These are phyloP conservation scores for Anguilla marmorata DNA, from an alignment of 2,797 vertebrate species.

Conservation along the genomic window DNA sequence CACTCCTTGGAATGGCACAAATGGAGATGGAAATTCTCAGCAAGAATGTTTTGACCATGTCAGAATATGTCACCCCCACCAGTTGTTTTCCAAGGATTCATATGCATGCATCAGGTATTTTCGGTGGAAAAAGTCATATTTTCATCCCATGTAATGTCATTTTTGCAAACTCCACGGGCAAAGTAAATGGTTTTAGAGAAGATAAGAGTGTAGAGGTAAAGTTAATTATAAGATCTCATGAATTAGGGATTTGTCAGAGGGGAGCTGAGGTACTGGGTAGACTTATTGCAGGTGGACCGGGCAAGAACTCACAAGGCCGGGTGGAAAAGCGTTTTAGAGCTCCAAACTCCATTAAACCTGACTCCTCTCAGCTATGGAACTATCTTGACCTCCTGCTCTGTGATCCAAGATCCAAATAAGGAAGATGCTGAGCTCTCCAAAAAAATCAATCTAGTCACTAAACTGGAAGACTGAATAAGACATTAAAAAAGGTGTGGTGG, in stretches of 20 bases:
- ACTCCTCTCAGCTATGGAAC: not conserved
- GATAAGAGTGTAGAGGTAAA: not conserved
- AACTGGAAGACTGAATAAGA: not conserved
- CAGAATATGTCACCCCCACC: not conserved
- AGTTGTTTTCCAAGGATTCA: not conserved
- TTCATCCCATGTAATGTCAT: not conserved
- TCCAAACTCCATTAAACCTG: slow-evolving; percentile 1
- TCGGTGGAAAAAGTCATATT: not conserved
- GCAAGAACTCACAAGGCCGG: not conserved
- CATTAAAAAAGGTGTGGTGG: not conserved
- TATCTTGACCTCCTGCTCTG: not conserved
- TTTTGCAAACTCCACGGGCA: not conserved
- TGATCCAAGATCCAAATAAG: not conserved
- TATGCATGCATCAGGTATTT: not conserved
- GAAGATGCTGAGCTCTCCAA: not conserved
- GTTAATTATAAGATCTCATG: not conserved
- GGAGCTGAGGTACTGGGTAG: not conserved
- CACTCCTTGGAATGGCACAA: not conserved
- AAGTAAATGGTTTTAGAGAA: not conserved
- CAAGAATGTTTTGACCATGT: not conserved
- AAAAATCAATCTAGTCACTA: not conserved
- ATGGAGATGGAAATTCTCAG: not conserved
- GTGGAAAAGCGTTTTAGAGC: not conserved
- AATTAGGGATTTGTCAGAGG: not conserved
- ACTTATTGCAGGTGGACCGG: not conserved